phyloP scores from a whole-genome alignment of 2,797 vertebrate species.

The Chanos chanos region DNA sequence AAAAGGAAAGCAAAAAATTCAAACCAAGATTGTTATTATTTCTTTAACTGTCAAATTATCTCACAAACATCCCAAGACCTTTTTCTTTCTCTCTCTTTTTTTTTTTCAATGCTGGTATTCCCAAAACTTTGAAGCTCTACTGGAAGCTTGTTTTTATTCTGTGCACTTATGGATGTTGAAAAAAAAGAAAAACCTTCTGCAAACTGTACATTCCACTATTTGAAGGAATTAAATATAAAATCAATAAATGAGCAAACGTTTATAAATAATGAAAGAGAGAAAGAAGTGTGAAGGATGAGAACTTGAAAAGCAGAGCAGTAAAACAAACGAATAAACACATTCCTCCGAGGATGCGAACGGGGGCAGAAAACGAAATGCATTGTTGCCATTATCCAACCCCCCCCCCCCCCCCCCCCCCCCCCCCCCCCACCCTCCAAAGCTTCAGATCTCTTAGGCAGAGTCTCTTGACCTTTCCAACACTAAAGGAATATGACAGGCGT shows the following conservation, averaged over 20 bases:
- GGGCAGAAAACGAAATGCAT: conserved; percentile 22
- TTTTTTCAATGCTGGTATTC: too few relatives aligned
- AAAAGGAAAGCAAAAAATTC: background rate
- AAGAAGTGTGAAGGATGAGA: conserved; percentile 15
- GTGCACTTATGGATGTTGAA: too few relatives aligned
- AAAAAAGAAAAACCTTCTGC: background rate
- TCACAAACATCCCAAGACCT: too few relatives aligned
- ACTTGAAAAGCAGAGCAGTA: conserved; percentile 13
- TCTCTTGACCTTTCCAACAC: conserved; percentile 77
- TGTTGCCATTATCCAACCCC: conserved; percentile 34
- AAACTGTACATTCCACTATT: background rate
- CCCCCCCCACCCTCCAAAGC: conserved; percentile 58
- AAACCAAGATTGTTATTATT: background rate
- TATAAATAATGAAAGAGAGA: too few relatives aligned
- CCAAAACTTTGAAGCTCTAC: too few relatives aligned
- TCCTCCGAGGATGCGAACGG: conserved; percentile 53
- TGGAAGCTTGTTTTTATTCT: too few relatives aligned
- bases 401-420: too few relatives aligned
- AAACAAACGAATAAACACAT: conserved; percentile 62
- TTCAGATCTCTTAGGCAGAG: conserved; percentile 76
- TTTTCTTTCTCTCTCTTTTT: too few relatives aligned
- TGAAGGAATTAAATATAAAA: too few relatives aligned
- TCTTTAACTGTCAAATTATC: too few relatives aligned
- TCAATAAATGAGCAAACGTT: too few relatives aligned
- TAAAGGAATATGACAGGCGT: conserved; percentile 83